Percentiles rank a stretch among this genome's conserved stretches.
These are phyloP conservation scores for Alligator mississippiensis DNA, from an alignment of 2,113 vertebrate species.

Conservation along the genomic window DNA sequence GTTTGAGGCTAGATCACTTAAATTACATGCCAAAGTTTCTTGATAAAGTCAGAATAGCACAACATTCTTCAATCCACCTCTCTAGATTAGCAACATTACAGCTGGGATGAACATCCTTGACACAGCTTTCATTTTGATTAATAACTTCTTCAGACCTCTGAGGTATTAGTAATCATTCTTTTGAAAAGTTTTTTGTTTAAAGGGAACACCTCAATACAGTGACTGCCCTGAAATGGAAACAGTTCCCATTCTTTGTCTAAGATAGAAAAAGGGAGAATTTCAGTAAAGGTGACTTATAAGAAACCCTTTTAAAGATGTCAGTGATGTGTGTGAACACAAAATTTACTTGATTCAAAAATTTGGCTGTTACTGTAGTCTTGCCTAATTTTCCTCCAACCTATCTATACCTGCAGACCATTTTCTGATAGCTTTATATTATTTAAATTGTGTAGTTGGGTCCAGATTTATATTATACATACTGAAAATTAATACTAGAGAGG, in stretches of 20 bases:
- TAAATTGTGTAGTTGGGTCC: background rate
- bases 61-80: background rate
- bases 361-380: background rate
- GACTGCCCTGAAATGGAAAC: background rate
- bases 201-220: background rate
- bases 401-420: background rate
- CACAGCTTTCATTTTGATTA: background rate
- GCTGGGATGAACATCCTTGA: background rate
- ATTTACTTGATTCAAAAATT: rapidly evolving
- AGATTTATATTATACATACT: background rate
- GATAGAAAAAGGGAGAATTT: background rate
- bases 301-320: background rate
- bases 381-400: background rate
- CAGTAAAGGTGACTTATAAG: background rate
- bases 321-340: background rate
- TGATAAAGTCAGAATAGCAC: background rate
- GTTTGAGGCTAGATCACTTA: rapidly evolving
- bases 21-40: background rate
- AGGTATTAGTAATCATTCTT: background rate
- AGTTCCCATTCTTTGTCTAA: background rate
- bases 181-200: background rate
- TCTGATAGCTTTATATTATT: background rate
- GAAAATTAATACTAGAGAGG: background rate
- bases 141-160: background rate
- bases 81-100: background rate